These are phyloP conservation scores for Neoarius graeffei DNA, from an alignment of 2,113 vertebrate species.

Conservation along the genomic window DNA sequence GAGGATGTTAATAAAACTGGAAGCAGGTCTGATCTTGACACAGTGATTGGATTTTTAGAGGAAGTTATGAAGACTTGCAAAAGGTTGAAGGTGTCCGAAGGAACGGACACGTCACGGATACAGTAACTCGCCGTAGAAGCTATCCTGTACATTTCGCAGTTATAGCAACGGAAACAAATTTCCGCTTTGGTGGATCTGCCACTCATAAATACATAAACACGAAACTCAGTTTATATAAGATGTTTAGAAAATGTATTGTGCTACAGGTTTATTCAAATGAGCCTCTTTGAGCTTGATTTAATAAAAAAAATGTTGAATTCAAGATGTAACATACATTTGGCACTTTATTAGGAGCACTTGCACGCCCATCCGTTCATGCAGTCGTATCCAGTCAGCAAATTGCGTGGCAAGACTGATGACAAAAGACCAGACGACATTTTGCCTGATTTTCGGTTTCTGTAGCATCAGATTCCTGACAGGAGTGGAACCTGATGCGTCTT, in stretches of 20 bases:
- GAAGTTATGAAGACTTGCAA: conserved; percentile 70
- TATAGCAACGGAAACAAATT: not conserved
- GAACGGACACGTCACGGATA: not conserved
- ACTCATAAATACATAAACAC: not conserved
- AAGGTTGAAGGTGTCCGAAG: conserved; percentile 40
- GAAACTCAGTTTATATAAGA: not conserved
- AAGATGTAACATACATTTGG: not conserved
- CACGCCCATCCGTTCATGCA: not conserved
- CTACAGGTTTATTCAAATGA: not conserved
- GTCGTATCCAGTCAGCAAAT: too few relatives aligned
- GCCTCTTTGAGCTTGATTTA: not conserved
- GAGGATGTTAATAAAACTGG: conserved; percentile 48
- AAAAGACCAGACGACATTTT: not conserved
- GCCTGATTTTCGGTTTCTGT: not conserved
- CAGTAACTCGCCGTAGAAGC: not conserved
- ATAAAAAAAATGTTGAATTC: not conserved
- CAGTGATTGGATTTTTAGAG: conserved; percentile 73
- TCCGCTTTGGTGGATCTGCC: not conserved
- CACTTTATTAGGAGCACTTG: not conserved
- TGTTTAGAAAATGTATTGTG: not conserved
- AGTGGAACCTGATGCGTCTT: not conserved
- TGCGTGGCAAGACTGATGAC: not conserved
- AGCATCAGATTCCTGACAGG: not conserved
- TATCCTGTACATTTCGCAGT: not conserved
- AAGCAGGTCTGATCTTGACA: conserved; percentile 46